Percentiles rank a stretch among this genome's conserved stretches.
These are phyloP conservation scores for human (Homo sapiens) DNA, from an alignment of 2,113 vertebrate genomes.

Conservation along the genomic window DNA sequence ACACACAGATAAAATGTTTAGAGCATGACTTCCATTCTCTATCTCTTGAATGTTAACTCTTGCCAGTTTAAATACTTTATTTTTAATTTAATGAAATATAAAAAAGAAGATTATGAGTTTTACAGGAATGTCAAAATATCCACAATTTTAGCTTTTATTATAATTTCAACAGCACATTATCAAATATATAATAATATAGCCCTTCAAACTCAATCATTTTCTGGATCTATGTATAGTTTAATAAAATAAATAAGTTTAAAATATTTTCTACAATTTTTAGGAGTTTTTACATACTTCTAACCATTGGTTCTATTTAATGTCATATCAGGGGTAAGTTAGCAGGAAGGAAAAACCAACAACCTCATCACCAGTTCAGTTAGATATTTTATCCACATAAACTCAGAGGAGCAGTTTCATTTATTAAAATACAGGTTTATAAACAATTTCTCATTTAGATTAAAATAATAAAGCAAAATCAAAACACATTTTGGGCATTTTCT, in stretches of 20 bases:
- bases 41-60: conserved; percentile 10
- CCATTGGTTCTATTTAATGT: background rate
- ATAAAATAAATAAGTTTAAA: conserved; percentile 46
- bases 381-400: conserved; percentile 72
- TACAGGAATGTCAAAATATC: background rate
- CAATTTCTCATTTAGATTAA: conserved; percentile 76
- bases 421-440: conserved; percentile 79
- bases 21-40: background rate
- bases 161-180: conserved; percentile 30
- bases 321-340: conserved; percentile 26
- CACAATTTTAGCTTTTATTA: conserved; percentile 38
- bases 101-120: conserved; percentile 39
- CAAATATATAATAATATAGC: background rate
- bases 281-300: conserved; percentile 40
- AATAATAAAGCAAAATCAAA: conserved; percentile 77
- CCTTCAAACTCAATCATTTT: conserved; percentile 39
- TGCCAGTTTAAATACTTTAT: conserved; percentile 32
- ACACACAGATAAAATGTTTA: background rate
- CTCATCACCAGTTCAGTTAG: conserved; percentile 50
- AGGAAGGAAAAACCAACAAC: conserved; percentile 38
- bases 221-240: conserved; percentile 16
- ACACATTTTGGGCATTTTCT: conserved; percentile 74
- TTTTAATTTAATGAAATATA: conserved; percentile 59
- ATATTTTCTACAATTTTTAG: conserved; percentile 20
- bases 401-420: conserved; percentile 78